These are phyloP conservation scores for Meteorus cinctellus DNA, from an alignment of 2,888 invertebrate genomes.

Conservation along the genomic window DNA sequence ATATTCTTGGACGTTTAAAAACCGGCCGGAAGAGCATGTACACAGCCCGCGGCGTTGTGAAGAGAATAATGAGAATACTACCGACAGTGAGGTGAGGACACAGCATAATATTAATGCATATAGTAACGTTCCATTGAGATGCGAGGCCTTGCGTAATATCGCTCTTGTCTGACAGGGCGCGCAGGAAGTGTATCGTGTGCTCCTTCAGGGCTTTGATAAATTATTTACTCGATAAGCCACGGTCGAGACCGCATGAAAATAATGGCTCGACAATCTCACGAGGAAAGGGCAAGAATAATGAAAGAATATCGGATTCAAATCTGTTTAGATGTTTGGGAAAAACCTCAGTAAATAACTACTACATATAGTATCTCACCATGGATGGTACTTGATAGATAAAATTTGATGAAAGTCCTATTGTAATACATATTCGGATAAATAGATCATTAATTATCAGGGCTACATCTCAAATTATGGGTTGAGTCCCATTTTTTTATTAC, in stretches of 20 bases:
- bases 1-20: constrained; percentile 35
- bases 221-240: constrained; percentile 38
- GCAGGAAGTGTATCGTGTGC: constrained; percentile 31
- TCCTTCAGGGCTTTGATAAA: constrained; percentile 37
- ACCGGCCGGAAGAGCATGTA: constrained; percentile 26
- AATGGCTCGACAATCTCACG: constrained; percentile 16
- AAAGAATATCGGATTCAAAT: constrained; percentile 7
- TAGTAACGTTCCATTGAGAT: background rate
- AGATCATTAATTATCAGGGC: too few relatives aligned
- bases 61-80: constrained; percentile 26
- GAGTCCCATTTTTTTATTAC: too few relatives aligned
- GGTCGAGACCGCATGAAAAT: constrained; percentile 8
- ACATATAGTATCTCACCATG: background rate
- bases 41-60: constrained; percentile 24
- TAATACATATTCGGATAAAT: background rate
- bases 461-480: too few relatives aligned
- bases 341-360: background rate
- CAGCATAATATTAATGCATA: background rate
- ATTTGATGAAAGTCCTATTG: background rate
- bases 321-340: background rate
- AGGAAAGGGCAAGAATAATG: constrained; percentile 4
- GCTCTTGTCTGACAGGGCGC: background rate
- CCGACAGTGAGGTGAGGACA: background rate
- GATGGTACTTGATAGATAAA: background rate
- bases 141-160: background rate